phyloP scores from a whole-genome alignment of 2,888 invertebrate genomes.

The Ophion ellenae region DNA sequence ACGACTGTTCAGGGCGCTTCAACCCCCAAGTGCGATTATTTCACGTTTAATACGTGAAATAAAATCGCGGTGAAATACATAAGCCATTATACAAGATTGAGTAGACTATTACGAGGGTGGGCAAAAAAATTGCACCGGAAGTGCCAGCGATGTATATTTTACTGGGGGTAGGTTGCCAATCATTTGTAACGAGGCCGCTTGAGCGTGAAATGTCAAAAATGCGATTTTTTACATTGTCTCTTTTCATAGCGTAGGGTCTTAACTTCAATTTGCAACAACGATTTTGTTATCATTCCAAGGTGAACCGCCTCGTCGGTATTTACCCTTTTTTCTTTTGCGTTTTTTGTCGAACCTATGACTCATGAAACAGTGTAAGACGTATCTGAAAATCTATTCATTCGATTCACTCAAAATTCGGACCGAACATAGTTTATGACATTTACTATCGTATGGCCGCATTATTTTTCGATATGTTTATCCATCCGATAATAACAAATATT shows the following conservation, averaged over 20 bases:
- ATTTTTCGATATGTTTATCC: too few species aligned
- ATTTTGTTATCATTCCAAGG: background rate
- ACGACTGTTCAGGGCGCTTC: background rate
- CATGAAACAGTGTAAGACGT: too few species aligned
- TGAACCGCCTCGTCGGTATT: too few species aligned
- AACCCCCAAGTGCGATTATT: conserved; percentile 11
- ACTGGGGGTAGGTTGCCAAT: too few species aligned
- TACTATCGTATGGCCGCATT: too few species aligned
- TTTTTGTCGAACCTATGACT: too few species aligned
- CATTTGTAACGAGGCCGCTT: background rate
- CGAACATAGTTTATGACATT: too few species aligned
- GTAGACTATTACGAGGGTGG: background rate
- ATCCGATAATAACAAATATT: too few species aligned
- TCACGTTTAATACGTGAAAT: conserved; percentile 16
- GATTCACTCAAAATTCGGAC: too few species aligned
- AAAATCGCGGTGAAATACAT: background rate
- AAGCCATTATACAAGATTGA: background rate
- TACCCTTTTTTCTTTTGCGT: too few species aligned
- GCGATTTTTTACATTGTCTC: background rate
- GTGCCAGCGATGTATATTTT: background rate
- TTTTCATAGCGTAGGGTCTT: background rate
- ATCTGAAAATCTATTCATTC: too few species aligned
- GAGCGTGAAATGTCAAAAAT: background rate
- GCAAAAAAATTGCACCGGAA: background rate
- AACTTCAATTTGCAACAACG: background rate